Evolutionary conservation across 2,888 invertebrate genomes (phyloP), one percentile per base, ranked within the genome.

Genomic region (Lydus trimaculatus): DNA sequence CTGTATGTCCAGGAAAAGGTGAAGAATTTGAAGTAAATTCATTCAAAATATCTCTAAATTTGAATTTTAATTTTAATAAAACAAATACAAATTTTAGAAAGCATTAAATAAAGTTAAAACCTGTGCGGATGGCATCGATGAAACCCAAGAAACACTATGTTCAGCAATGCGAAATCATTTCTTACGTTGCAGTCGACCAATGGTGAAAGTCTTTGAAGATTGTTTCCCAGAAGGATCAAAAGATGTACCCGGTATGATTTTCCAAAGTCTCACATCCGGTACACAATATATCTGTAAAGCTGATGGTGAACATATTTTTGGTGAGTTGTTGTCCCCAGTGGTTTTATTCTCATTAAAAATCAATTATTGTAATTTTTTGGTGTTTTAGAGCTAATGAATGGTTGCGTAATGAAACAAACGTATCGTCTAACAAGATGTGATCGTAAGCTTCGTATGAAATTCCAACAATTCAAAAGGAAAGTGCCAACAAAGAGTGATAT

Each of bases 261-360:
- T 75, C 2, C 60, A 75, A 56, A 67, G 73, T 23, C 4, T 75
- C 0, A 20, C 72, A 0, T 31, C 70, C 5, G 64, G 67, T 8
- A 43, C 68, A 8, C 66, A 73, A 0, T 75, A 79, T 63, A 17
- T 79, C 3, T 79, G 78, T 66, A 73, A 73, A 64, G 68, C 73
- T 25, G 78, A 80, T 67, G 80, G 79, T 0, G 79, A 80, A 71
- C 80, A 80, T 61, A 76, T 80, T 61, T 75, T 80, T 43, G 80
- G 79, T 80, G 74, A 76, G 68, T 64, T n/a, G n/a, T n/a, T n/a
- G n/a, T n/a, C n/a, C n/a, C n/a, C n/a, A n/a, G n/a, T n/a, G n/a
- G n/a, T n/a, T n/a, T n/a, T n/a, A n/a, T n/a, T n/a, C n/a, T n/a
- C n/a, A n/a, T n/a, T n/a, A n/a, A n/a, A n/a, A n/a, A n/a, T n/a